phyloP scores from a whole-genome alignment of 37 sponge, comb jelly and placozoan species.

The Hexactinellida sp. region DNA sequence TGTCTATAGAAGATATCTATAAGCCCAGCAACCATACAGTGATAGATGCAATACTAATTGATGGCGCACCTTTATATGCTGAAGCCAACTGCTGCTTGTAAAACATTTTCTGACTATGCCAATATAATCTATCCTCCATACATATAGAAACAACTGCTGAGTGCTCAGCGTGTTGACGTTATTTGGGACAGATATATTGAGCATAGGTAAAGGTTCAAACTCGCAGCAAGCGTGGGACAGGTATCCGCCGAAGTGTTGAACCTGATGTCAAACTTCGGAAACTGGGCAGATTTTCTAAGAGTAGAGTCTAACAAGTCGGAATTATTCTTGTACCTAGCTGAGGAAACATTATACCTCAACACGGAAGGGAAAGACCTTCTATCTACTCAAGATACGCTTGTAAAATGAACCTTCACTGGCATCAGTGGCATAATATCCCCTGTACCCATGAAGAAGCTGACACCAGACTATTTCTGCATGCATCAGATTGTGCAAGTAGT shows the following conservation, averaged over 20 bases:
- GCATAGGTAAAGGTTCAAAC: neutral
- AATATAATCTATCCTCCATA: neutral
- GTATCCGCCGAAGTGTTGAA: neutral
- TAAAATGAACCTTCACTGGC: neutral
- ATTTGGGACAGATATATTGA: too few species aligned
- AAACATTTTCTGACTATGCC: slow-evolving; percentile 9
- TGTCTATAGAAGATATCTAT: neutral
- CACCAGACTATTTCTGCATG: neutral
- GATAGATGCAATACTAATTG: slow-evolving; percentile 22
- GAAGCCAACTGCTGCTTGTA: neutral
- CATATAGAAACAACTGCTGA: neutral
- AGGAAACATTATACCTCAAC: neutral
- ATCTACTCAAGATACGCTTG: neutral
- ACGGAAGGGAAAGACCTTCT: neutral
- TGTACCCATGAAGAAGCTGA: slow-evolving; percentile 24
- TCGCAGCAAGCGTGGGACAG: neutral
- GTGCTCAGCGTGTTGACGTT: neutral
- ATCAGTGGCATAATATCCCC: too few species aligned
- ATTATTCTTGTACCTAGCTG: neutral
- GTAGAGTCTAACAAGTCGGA: neutral
- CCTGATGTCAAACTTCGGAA: neutral
- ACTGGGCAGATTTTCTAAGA: neutral
- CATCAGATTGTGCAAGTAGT: neutral
- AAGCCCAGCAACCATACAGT: neutral
- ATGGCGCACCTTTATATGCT: slow-evolving; percentile 22